Conservation (phyloP, 1,140 invertebrate species). For the Gonatopus flavifemur region DNA sequence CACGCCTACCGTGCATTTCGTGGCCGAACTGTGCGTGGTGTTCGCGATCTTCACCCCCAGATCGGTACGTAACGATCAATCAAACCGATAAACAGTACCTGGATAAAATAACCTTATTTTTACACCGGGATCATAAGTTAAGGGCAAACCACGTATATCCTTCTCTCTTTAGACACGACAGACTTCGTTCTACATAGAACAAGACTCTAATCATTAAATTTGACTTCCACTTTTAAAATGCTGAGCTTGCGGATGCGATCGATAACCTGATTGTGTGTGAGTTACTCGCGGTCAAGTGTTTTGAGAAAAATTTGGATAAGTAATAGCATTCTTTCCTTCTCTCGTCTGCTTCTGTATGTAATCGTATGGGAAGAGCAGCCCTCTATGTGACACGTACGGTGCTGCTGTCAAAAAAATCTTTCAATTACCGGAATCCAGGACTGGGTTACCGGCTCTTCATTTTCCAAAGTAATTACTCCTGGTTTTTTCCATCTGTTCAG, state of each 20-base stretch:
- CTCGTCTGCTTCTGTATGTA: neutral
- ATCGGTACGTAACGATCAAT: constrained; percentile 37
- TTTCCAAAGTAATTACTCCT: too few species aligned
- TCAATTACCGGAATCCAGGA: constrained; percentile 13
- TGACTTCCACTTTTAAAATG: too few species aligned
- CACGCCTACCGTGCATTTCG: constrained; percentile 36
- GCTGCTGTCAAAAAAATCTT: constrained; percentile 25
- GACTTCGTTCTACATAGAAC: neutral
- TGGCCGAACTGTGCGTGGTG: constrained; percentile 35
- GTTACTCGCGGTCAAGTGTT: too few species aligned
- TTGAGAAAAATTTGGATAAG: too few species aligned
- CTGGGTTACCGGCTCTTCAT: constrained; percentile 19
- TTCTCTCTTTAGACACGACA: neutral
- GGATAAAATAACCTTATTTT: too few species aligned
- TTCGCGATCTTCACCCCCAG: constrained; percentile 25
- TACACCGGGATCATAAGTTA: too few species aligned
- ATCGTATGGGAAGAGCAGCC: neutral
- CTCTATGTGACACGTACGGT: neutral
- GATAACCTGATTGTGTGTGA: too few species aligned
- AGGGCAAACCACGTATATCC: too few species aligned
- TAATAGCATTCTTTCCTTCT: too few species aligned
- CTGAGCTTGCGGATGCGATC: too few species aligned
- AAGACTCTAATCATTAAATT: too few species aligned
- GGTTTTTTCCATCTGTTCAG: too few species aligned
- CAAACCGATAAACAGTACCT: neutral